These are phyloP conservation scores for Argyrosomus japonicus DNA, from an alignment of 2,113 vertebrate genomes.

Conservation along the genomic window DNA sequence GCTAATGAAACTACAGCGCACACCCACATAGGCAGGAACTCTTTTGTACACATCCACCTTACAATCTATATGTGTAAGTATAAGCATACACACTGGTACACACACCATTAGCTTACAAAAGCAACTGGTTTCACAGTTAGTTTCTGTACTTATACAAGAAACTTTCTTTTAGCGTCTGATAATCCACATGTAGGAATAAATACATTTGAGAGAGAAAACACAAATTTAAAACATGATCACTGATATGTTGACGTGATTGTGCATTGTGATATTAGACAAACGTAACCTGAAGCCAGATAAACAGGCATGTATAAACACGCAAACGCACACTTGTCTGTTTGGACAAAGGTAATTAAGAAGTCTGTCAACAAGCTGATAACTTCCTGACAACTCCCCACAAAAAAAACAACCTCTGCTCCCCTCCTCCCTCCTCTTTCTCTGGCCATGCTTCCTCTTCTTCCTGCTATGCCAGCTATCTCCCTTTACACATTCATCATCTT, in stretches of 20 bases:
- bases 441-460: background rate
- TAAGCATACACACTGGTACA: background rate
- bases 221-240: background rate
- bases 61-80: background rate
- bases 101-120: background rate
- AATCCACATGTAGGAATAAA: background rate
- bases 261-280: background rate
- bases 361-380: slow-evolving; percentile 69
- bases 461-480: slow-evolving; percentile 4
- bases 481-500: slow-evolving; percentile 21
- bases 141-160: background rate
- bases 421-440: background rate
- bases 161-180: too few relatives aligned
- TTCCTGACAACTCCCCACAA: slow-evolving; percentile 79
- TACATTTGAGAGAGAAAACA: background rate
- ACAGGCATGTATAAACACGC: slow-evolving; percentile 15
- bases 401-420: slow-evolving; percentile 35
- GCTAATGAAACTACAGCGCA: slow-evolving; percentile 68
- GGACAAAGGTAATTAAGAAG: slow-evolving; percentile 78
- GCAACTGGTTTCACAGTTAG: background rate
- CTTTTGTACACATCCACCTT: slow-evolving; percentile 29
- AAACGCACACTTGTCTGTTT: slow-evolving; percentile 36
- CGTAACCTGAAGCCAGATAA: slow-evolving; percentile 2
- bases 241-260: background rate
- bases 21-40: slow-evolving; percentile 20